Evolutionary conservation across 2,888 invertebrate genomes (phyloP).

Genomic region (Parnassius apollo): DNA sequence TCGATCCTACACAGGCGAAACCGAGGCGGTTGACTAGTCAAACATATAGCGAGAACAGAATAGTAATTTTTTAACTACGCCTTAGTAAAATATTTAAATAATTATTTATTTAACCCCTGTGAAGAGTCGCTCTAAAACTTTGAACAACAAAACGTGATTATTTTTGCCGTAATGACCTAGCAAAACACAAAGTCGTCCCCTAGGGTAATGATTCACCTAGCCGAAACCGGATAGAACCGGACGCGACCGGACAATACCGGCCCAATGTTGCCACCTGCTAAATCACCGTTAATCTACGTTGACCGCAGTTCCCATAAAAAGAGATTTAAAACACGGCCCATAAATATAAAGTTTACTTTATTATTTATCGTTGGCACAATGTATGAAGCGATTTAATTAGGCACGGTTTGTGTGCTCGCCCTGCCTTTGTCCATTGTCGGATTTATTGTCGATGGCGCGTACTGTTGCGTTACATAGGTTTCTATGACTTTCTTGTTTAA

Average conservation of each 20-base stretch:
- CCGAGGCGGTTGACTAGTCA: too few species aligned
- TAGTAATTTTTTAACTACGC: not conserved
- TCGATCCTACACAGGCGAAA: too few species aligned
- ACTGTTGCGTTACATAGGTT: not conserved
- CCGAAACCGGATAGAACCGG: constrained; percentile 31
- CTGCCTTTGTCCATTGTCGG: constrained; percentile 1
- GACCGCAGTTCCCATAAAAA: constrained; percentile 80
- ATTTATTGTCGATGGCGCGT: not conserved
- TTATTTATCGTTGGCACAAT: constrained; percentile 42
- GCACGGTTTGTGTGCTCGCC: constrained; percentile 35
- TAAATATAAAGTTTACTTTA: constrained; percentile 41
- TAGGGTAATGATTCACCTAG: constrained; percentile 34
- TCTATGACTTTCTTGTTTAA: too few species aligned
- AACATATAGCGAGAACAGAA: too few species aligned
- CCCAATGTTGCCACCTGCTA: constrained; percentile 52
- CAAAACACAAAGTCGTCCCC: constrained; percentile 45
- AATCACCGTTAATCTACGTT: constrained; percentile 61
- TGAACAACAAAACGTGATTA: not conserved
- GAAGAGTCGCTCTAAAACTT: too few species aligned
- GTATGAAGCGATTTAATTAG: constrained; percentile 47
- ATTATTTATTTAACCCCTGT: too few species aligned
- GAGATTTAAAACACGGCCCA: constrained; percentile 59
- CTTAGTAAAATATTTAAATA: too few species aligned
- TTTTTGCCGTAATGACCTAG: constrained; percentile 44
- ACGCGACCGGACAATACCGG: constrained; percentile 34